Conservation (phyloP, 2,888 invertebrate genomes). For the Tachina grossa region DNA sequence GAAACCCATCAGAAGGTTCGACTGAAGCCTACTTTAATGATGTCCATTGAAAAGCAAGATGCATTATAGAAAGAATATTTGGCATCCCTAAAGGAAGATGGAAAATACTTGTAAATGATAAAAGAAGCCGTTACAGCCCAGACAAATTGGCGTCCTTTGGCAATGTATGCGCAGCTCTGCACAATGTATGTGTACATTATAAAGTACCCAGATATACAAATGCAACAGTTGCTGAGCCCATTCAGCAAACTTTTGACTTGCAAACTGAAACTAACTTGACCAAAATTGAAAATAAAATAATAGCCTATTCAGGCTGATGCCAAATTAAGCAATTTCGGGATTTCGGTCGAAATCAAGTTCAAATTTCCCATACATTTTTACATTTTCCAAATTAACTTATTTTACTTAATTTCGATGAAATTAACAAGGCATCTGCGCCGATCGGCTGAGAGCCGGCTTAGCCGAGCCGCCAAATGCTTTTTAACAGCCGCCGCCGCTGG, state of each 20-base stretch:
- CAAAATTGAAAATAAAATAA: conserved; percentile 29
- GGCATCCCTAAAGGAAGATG: conserved; percentile 50
- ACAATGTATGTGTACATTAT: conserved; percentile 13
- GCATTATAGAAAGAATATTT: neutral
- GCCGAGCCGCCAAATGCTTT: too few relatives aligned
- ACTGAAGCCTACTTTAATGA: neutral
- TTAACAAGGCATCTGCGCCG: too few relatives aligned
- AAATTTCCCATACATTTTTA: too few relatives aligned
- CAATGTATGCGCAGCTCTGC: conserved; percentile 15
- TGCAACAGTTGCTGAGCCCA: neutral
- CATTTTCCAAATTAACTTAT: too few relatives aligned
- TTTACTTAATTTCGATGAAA: too few relatives aligned
- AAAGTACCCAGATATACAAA: conserved; percentile 33
- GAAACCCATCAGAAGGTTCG: neutral
- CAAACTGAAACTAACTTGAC: conserved; percentile 15
- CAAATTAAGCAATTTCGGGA: too few relatives aligned
- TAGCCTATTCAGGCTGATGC: too few relatives aligned
- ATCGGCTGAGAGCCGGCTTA: too few relatives aligned
- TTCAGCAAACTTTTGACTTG: neutral
- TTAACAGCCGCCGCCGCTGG: too few relatives aligned
- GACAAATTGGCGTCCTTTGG: conserved; percentile 31
- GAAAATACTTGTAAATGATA: conserved; percentile 46
- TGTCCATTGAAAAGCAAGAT: neutral
- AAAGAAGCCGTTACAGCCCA: conserved; percentile 46
- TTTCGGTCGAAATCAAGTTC: too few relatives aligned